A percentile compares a stretch with the other conserved stretches of the same genome.
Evolutionary conservation across 2,797 vertebrate genomes (phyloP).

Genomic region (Phrynocephalus guinanensis): DNA sequence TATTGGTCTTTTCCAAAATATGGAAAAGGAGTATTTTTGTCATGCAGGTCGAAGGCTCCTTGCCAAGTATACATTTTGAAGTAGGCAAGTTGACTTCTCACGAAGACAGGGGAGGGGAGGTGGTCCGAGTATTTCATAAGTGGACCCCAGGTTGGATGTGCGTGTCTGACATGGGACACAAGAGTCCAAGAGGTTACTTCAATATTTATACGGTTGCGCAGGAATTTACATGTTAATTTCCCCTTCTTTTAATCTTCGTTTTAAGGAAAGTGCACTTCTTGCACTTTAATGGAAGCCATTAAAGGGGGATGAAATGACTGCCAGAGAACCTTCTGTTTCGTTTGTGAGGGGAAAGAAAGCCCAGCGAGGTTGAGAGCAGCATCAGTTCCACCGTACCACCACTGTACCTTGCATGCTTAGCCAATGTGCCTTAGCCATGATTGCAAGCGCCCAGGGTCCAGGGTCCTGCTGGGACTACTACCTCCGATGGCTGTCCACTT

Average conservation of each 20-base stretch:
- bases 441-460: not conserved
- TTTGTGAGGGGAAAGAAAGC: not conserved
- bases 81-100: not conserved
- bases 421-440: conserved; percentile 68
- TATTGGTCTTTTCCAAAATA: not conserved
- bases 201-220: not conserved
- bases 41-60: not conserved
- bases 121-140: conserved; percentile 16
- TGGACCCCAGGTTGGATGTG: not conserved
- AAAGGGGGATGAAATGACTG: not conserved
- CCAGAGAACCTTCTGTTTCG: not conserved
- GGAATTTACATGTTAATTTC: not conserved
- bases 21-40: not conserved
- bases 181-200: not conserved
- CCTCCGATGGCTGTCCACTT: not conserved
- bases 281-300: not conserved
- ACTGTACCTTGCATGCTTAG: conserved; percentile 76
- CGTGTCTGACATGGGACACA: not conserved
- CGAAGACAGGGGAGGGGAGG: not conserved
- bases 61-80: not conserved
- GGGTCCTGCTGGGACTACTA: not conserved
- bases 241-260: not conserved
- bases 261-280: not conserved
- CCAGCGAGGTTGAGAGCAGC: not conserved
- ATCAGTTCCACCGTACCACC: not conserved